Evolutionary conservation across 2,797 vertebrate genomes (phyloP).

Genomic region (Esox masquinongy): DNA sequence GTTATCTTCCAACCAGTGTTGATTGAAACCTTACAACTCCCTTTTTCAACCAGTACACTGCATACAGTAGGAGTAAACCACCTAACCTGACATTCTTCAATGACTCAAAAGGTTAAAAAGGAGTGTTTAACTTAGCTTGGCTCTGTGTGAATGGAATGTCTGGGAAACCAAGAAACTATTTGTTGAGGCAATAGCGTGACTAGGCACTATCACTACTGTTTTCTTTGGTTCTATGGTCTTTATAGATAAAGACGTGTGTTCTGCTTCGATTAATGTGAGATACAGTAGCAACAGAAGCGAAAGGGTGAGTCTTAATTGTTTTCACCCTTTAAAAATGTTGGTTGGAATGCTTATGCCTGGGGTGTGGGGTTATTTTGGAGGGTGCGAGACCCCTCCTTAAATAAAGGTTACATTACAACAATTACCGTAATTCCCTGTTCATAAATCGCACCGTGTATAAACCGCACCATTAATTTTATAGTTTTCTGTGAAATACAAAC

Average conservation of each 20-base stretch:
- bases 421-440: neutral
- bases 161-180: neutral
- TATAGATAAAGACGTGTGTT: neutral
- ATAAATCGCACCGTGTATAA: no score
- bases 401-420: neutral
- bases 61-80: neutral
- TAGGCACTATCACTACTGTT: neutral
- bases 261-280: neutral
- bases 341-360: neutral
- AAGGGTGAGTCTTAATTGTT: slow-evolving; percentile 1
- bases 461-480: no score
- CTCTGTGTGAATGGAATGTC: neutral
- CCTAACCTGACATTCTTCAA: neutral
- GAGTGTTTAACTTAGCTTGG: neutral
- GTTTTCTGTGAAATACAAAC: no score
- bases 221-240: neutral
- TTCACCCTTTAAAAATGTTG: slow-evolving; percentile 2
- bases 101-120: neutral
- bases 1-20: neutral
- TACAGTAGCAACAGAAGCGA: neutral
- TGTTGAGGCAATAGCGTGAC: neutral
- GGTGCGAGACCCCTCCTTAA: neutral
- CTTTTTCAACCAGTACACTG: neutral
- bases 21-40: neutral
- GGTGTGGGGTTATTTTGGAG: neutral